Evolutionary conservation across 2,113 vertebrate genomes (phyloP).

Genomic region (Triplophysa siluroides): DNA sequence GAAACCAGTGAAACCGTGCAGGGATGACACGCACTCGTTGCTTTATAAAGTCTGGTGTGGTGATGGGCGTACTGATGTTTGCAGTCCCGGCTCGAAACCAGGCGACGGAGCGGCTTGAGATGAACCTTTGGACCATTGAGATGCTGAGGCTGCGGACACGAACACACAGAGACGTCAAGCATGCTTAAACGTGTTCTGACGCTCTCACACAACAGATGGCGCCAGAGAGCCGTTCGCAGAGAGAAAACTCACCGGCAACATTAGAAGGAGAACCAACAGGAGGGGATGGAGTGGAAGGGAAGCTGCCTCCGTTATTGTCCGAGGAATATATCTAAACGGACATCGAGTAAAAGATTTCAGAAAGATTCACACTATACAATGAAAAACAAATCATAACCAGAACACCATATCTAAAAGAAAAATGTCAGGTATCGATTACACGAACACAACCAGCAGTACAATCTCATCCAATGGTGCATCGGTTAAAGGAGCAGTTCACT

Average conservation of each 20-base stretch:
- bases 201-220: conserved; percentile 60
- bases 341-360: neutral
- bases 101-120: conserved; percentile 89
- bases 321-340: conserved; percentile 88
- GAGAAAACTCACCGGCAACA: conserved; percentile 80
- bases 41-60: neutral
- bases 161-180: neutral
- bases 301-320: conserved; percentile 90
- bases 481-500: too few species aligned
- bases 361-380: too few species aligned
- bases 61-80: conserved; percentile 78
- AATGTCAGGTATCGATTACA: too few species aligned
- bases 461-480: too few species aligned
- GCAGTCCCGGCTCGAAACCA: conserved; percentile 86
- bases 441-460: too few species aligned
- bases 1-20: neutral
- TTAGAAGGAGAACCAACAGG: conserved; percentile 93
- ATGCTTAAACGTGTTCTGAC: too few species aligned
- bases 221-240: conserved; percentile 34
- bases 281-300: conserved; percentile 90
- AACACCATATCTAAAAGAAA: too few species aligned
- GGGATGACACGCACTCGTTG: neutral
- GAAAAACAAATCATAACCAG: too few species aligned
- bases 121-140: conserved; percentile 90
- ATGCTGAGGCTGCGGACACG: conserved; percentile 74